A percentile compares a stretch with the other conserved stretches of the same genome.
Evolutionary conservation across 2,797 vertebrate genomes (phyloP).

Genomic region (Sebastes oblongus): DNA sequence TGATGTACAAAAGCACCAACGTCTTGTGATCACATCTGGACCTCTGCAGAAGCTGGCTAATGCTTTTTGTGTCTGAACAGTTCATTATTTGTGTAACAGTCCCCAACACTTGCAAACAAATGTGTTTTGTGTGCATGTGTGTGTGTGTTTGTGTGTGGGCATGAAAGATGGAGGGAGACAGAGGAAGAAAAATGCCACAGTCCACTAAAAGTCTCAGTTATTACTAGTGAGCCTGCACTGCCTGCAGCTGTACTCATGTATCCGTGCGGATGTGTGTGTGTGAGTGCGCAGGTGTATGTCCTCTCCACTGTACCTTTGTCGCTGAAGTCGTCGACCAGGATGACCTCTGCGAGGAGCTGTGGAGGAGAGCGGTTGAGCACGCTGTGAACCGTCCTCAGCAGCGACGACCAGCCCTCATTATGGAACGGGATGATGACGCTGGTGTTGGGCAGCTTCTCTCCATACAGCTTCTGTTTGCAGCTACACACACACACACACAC

Average conservation of each 20-base stretch:
- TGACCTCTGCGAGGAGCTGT: slow-evolving; percentile 90
- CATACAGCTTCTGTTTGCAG: slow-evolving; percentile 90
- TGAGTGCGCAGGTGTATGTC: neutral
- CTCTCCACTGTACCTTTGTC: slow-evolving; percentile 85
- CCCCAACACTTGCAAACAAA: slow-evolving; percentile 22
- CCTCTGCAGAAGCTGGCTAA: neutral
- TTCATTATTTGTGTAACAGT: slow-evolving; percentile 44
- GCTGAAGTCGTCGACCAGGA: slow-evolving; percentile 98
- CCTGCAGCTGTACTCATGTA: neutral
- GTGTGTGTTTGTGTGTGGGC: neutral
- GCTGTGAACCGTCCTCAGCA: slow-evolving; percentile 95
- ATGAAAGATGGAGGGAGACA: neutral
- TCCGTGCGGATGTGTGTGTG: neutral
- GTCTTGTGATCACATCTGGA: neutral
- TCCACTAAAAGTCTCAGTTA: neutral
- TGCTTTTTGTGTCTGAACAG: slow-evolving; percentile 14
- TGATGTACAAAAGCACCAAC: neutral
- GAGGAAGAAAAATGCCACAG: slow-evolving; percentile 4
- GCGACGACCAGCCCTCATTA: slow-evolving; percentile 97
- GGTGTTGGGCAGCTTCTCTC: slow-evolving; percentile 92
- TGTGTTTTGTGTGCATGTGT: neutral
- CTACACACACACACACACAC: neutral
- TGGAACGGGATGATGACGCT: slow-evolving; percentile 98
- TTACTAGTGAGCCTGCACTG: neutral
- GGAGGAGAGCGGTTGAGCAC: slow-evolving; percentile 93